phyloP scores from a whole-genome alignment of 2,888 invertebrate species.

The Orgyia antiqua region DNA sequence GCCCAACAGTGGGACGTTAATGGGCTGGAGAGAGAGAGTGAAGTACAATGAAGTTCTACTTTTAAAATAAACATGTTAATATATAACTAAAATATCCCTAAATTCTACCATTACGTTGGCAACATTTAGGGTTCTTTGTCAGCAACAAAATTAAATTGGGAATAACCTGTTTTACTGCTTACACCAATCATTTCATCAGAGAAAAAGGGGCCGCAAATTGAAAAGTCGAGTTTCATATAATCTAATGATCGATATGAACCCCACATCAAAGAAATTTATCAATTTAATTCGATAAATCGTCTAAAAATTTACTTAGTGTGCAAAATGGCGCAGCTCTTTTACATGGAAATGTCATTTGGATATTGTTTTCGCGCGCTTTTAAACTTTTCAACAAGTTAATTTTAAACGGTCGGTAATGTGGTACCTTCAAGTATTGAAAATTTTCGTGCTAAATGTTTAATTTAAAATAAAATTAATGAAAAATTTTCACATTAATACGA shows the following conservation, averaged over 20 bases:
- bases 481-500: too few relatives aligned
- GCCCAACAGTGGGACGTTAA: too few relatives aligned
- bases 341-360: slow-evolving; percentile 55
- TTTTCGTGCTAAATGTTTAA: too few relatives aligned
- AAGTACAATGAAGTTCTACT: too few relatives aligned
- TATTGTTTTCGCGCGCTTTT: slow-evolving; percentile 32
- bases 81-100: too few relatives aligned
- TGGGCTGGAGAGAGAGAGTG: too few relatives aligned
- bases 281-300: slow-evolving; percentile 60
- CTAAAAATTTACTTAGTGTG: slow-evolving; percentile 56
- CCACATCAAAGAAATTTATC: slow-evolving; percentile 62
- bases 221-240: slow-evolving; percentile 64
- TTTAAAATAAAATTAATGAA: too few relatives aligned
- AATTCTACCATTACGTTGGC: too few relatives aligned
- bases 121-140: too few relatives aligned
- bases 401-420: too few relatives aligned
- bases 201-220: slow-evolving; percentile 61
- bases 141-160: slow-evolving; percentile 21
- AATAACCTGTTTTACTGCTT: slow-evolving; percentile 33
- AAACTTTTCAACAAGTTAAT: slow-evolving; percentile 7
- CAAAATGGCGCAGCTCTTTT: slow-evolving; percentile 50
- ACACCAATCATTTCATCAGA: slow-evolving; percentile 48
- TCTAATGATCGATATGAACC: slow-evolving; percentile 59
- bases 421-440: too few relatives aligned
- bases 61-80: too few relatives aligned